Percentiles rank a stretch among this genome's conserved stretches.
phyloP scores from a whole-genome alignment of 1,140 invertebrate species.

The Phymorhynchus buccinoides region DNA sequence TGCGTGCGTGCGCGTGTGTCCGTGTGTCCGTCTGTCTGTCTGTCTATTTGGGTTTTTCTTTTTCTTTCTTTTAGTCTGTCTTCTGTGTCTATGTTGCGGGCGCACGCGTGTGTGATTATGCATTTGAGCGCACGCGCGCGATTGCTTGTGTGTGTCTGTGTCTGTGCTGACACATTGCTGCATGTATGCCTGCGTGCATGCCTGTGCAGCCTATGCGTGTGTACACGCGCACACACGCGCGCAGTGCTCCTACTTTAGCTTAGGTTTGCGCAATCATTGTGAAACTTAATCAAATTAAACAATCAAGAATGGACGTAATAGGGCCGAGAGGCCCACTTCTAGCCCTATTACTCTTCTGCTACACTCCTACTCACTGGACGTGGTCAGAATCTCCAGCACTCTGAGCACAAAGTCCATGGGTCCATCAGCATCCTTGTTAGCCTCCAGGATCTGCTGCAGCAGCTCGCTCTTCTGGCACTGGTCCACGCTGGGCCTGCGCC shows the following conservation, averaged over 20 bases:
- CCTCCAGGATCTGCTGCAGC: constrained; percentile 86
- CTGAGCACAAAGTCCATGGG: constrained; percentile 85
- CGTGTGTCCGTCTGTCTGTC: not conserved
- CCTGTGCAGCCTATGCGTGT: not conserved
- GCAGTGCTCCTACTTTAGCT: not conserved
- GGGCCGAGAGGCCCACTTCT: no score
- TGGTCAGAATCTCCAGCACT: constrained; percentile 82
- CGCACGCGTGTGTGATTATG: not conserved
- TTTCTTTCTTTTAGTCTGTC: no score
- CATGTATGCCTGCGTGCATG: not conserved
- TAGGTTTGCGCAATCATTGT: no score
- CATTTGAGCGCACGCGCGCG: not conserved
- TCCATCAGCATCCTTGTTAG: constrained; percentile 84
- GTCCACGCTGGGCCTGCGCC: constrained; percentile 9
- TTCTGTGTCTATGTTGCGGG: not conserved
- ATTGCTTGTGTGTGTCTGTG: not conserved
- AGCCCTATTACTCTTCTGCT: no score
- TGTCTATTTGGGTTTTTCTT: not conserved
- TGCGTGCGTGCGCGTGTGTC: not conserved
- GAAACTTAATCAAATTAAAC: no score
- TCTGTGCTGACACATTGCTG: not conserved
- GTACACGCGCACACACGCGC: not conserved
- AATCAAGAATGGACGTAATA: no score
- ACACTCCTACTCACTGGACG: constrained; percentile 41
- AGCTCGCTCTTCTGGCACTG: constrained; percentile 68